phyloP scores from a whole-genome alignment of 2,797 vertebrate species.

The Nyctibius grandis region DNA sequence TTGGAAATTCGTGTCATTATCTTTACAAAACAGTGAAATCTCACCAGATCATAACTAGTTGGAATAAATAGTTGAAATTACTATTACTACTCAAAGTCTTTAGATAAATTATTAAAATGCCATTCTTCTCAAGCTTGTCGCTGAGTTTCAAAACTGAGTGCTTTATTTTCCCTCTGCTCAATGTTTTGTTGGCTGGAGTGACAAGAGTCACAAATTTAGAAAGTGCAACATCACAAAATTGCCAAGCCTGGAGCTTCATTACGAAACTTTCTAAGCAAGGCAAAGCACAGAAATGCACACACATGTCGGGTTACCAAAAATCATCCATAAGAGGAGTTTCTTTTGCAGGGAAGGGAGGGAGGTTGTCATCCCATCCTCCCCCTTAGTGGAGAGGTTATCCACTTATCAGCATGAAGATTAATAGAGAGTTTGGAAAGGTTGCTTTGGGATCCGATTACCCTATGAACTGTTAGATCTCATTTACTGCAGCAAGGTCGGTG shows the following conservation, averaged over 20 bases:
- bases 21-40: neutral
- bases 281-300: neutral
- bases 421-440: neutral
- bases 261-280: neutral
- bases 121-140: neutral
- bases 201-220: neutral
- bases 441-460: neutral
- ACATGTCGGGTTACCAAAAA: neutral
- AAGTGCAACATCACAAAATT: neutral
- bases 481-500: slow-evolving; percentile 10
- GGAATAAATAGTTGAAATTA: neutral
- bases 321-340: neutral
- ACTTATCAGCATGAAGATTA: neutral
- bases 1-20: neutral
- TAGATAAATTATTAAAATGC: neutral
- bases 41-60: neutral
- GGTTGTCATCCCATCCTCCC: neutral
- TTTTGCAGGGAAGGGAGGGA: neutral
- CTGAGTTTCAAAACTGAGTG: neutral
- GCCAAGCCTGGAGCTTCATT: neutral
- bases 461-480: neutral
- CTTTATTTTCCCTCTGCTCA: neutral
- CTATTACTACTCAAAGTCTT: neutral
- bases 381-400: neutral
- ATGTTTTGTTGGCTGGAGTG: neutral